Base-by-base conservation (phyloP, 2,113 vertebrate genomes). In the Scopus umbretta region DNA sequence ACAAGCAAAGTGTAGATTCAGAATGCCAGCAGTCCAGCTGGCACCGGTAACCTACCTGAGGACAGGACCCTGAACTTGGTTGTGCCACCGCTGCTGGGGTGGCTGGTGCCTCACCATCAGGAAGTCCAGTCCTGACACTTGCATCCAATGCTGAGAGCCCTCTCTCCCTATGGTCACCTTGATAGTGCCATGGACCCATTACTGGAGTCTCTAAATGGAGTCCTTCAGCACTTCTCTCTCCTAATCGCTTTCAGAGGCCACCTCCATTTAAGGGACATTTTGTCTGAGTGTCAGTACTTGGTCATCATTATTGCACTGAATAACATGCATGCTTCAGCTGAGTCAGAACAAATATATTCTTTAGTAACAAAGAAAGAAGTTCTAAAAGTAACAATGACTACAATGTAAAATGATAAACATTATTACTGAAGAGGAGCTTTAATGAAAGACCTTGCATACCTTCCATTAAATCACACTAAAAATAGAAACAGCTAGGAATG, bases 281-380 rank as follows among this genome's bases (percentile, higher is more conserved):
- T 80, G 47, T 20, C 45, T 71, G 34, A 47, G 25, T 66, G 21
- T 53, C 68, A 93, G 53, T 83, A 29, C 55, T 85, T 53, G 36
- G 10, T 25, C 52, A 47, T 91, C 43, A 58, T 38, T 70, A 36
- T 19, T 91, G 63, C 1, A 0, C 47, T 67, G 42, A 88, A 93
- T 71, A 80, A 76, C 16, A 30, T 67, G 22, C 61, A 23, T 49
- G 45, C 17, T 93, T 96, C 49, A 55, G 30, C 62, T 82, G 59
- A 93, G 52, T 93, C 92, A 94, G 83, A 94, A 72, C 43, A 92
- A 82, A 78, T 47, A 27, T 5, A 75, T 92, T 93, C 59, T 92
- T 96, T 79, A 76, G 78, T 91, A 95, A 93, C 43, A 88, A 90
- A 92, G 47, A 62, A 79, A 75, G 21, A 79, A 25, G 17, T 85